Conservation (phyloP, 35 echinoderm and acorn worm genomes). For the Holothuria glaberrima region DNA sequence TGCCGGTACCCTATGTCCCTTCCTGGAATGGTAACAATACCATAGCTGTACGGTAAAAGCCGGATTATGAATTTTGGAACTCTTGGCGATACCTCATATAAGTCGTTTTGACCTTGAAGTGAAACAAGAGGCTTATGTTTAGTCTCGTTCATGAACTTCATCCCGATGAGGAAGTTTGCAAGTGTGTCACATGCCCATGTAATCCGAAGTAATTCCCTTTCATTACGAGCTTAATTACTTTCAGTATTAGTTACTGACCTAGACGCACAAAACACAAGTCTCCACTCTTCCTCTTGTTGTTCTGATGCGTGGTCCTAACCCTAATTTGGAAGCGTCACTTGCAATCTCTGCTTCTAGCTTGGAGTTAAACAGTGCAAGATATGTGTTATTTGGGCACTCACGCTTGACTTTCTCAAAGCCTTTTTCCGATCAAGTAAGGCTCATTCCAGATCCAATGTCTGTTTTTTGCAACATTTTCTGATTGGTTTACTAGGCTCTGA, state of each 20-base stretch:
- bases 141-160: slow-evolving; percentile 54
- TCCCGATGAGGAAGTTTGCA: slow-evolving; percentile 43
- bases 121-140: slow-evolving; percentile 65
- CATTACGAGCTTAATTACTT: slow-evolving; percentile 68
- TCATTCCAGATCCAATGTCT: slow-evolving; percentile 48
- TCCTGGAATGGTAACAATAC: too few relatives aligned
- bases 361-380: slow-evolving; percentile 62
- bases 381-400: not conserved
- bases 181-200: slow-evolving; percentile 66
- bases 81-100: too few relatives aligned
- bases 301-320: slow-evolving; percentile 68
- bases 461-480: slow-evolving; percentile 64
- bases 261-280: slow-evolving; percentile 68
- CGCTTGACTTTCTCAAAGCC: slow-evolving; percentile 60
- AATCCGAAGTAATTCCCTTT: slow-evolving; percentile 64
- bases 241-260: slow-evolving; percentile 61
- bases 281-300: slow-evolving; percentile 48
- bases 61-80: too few relatives aligned
- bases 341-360: slow-evolving; percentile 45
- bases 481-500: slow-evolving; percentile 56
- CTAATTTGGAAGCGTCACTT: slow-evolving; percentile 68
- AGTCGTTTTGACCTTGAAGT: too few relatives aligned
- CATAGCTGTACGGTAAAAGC: too few relatives aligned
- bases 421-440: slow-evolving; percentile 27
- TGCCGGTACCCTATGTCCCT: too few relatives aligned